These are phyloP conservation scores for Chromobotia macracanthus DNA, from an alignment of 2,797 vertebrate genomes.

Conservation along the genomic window DNA sequence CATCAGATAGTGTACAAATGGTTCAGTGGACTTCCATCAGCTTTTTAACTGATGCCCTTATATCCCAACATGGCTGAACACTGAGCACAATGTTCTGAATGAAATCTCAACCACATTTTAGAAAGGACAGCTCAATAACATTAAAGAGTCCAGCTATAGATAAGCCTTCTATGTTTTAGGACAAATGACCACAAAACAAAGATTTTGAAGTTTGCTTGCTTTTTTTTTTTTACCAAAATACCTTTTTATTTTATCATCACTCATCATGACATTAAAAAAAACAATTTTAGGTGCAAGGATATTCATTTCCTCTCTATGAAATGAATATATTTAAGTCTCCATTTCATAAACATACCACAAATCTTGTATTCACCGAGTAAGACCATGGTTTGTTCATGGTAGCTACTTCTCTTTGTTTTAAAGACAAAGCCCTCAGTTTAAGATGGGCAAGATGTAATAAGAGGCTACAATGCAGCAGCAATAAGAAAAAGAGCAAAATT, in stretches of 20 bases:
- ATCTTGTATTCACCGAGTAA: slow-evolving; percentile 23
- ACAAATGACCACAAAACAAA: not conserved
- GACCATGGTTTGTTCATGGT: not conserved
- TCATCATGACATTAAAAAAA: slow-evolving; percentile 64
- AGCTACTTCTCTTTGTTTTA: not conserved
- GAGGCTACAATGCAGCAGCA: slow-evolving; percentile 42
- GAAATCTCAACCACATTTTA: slow-evolving; percentile 25
- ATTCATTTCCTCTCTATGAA: slow-evolving; percentile 46
- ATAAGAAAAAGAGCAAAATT: slow-evolving; percentile 35
- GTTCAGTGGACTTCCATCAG: too few relatives aligned
- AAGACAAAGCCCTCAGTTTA: not conserved
- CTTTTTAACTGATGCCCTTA: too few relatives aligned
- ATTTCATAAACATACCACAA: slow-evolving; percentile 41
- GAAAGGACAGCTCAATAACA: not conserved
- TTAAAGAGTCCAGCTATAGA: not conserved
- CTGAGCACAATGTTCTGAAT: not conserved
- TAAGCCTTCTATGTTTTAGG: not conserved
- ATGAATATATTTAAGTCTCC: slow-evolving; percentile 37
- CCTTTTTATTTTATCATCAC: slow-evolving; percentile 76
- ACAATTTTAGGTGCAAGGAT: slow-evolving; percentile 44
- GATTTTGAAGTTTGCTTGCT: slow-evolving; percentile 9
- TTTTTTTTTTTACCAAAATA: slow-evolving; percentile 71
- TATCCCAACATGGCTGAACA: too few relatives aligned
- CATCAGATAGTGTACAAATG: too few relatives aligned
- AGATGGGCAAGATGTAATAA: slow-evolving; percentile 47